Evolutionary conservation across 2,888 invertebrate species (phyloP).

Genomic region (Tiliacea citrago): DNA sequence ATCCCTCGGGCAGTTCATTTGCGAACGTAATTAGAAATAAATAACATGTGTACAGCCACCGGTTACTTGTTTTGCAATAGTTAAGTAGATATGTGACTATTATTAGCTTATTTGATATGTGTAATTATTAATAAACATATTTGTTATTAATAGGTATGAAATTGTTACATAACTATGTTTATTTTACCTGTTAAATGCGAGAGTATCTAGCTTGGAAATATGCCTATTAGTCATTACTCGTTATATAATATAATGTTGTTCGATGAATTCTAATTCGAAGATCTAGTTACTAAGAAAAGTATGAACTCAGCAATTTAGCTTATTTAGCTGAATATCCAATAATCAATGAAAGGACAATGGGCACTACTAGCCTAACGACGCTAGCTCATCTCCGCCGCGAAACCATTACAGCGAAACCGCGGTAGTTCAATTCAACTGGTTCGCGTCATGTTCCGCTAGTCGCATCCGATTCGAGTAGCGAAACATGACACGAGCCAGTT

Average conservation of each 20-base stretch:
- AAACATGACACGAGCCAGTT: too few relatives aligned
- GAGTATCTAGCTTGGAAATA: too few relatives aligned
- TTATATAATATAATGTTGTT: too few relatives aligned
- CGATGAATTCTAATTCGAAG: too few relatives aligned
- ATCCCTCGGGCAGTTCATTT: constrained; percentile 40
- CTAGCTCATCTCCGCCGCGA: too few relatives aligned
- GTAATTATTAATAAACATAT: constrained; percentile 13
- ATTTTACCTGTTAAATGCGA: background rate
- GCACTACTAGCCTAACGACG: background rate
- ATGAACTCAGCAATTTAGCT: background rate
- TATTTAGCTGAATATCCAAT: background rate
- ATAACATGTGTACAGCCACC: constrained; percentile 12
- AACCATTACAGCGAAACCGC: too few relatives aligned
- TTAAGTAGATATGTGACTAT: constrained; percentile 22
- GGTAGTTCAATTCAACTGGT: too few relatives aligned
- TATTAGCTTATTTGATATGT: constrained; percentile 25
- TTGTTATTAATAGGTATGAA: constrained; percentile 2
- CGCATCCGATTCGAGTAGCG: too few relatives aligned
- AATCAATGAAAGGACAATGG: background rate
- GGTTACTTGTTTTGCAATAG: constrained; percentile 20
- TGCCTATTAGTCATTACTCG: too few relatives aligned
- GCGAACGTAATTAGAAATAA: constrained; percentile 37
- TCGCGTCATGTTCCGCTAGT: too few relatives aligned
- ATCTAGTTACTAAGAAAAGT: too few relatives aligned
- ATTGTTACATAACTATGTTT: background rate